Conservation (phyloP, 2,888 invertebrate genomes). For the Formica aserva region DNA sequence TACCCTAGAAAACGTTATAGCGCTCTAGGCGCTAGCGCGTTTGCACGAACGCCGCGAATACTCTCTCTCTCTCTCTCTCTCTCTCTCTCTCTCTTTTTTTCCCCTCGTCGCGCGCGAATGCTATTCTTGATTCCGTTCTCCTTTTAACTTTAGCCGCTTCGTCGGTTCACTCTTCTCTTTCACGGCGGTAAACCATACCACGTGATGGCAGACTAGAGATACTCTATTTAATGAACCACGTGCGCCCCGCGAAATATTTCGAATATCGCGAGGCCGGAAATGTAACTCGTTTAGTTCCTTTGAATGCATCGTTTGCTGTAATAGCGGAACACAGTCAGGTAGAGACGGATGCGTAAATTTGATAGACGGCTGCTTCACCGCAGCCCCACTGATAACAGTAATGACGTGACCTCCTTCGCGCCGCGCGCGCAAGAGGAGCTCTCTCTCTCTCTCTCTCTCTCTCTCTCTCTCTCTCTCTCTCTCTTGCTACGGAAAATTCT, state of each 20-base stretch:
- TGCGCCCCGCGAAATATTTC: conserved; percentile 30
- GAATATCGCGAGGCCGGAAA: conserved; percentile 26
- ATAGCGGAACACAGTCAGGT: conserved; percentile 35
- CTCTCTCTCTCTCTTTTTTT: background rate
- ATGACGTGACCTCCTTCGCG: conserved; percentile 45
- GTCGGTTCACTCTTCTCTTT: conserved; percentile 26
- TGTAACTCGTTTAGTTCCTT: conserved; percentile 33
- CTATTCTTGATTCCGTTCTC: conserved; percentile 52
- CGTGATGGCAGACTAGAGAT: conserved; percentile 66
- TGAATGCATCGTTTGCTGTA: conserved; percentile 32
- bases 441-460: background rate
- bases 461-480: background rate
- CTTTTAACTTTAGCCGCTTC: conserved; percentile 48
- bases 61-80: conserved; percentile 38
- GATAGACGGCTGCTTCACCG: conserved; percentile 46
- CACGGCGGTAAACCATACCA: conserved; percentile 66
- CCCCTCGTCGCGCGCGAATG: conserved; percentile 2
- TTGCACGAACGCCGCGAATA: conserved; percentile 70
- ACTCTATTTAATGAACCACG: conserved; percentile 54
- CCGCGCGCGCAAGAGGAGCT: conserved; percentile 6
- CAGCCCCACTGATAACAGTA: conserved; percentile 45
- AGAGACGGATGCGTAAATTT: conserved; percentile 42
- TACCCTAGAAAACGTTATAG: conserved; percentile 73
- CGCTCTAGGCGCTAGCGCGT: conserved; percentile 71
- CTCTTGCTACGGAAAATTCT: conserved; percentile 26